Conservation (phyloP, 92 coral and sea anemone genomes). For the Muricea muricata region DNA sequence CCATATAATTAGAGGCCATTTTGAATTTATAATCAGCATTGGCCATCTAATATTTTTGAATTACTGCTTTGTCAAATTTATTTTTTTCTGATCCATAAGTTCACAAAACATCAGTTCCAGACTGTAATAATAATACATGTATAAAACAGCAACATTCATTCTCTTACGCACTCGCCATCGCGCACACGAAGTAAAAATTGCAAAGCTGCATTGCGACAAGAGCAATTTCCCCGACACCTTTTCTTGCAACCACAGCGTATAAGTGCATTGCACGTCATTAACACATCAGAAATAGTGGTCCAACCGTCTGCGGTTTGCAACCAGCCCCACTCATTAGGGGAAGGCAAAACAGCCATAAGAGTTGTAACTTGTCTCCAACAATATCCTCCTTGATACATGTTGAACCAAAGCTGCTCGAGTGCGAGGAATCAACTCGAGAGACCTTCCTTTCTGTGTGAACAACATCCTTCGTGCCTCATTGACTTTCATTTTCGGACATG, state of each 20-base stretch:
- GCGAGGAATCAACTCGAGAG: conserved; percentile 48
- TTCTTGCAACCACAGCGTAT: conserved; percentile 16
- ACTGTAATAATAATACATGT: background rate
- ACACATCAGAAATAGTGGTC: no score
- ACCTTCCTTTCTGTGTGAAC: conserved; percentile 45
- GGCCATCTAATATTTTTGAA: background rate
- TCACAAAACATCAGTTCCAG: background rate
- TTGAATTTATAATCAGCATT: conserved; percentile 23
- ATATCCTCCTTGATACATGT: conserved; percentile 37
- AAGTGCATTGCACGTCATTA: conserved; percentile 11
- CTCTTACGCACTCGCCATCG: conserved; percentile 28
- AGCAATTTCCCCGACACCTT: conserved; percentile 20
- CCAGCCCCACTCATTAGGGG: conserved; percentile 30
- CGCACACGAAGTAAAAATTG: conserved; percentile 6
- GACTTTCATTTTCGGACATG: conserved; percentile 28
- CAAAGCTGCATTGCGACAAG: conserved; percentile 41
- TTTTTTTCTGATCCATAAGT: background rate
- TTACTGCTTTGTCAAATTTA: background rate
- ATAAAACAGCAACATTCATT: background rate
- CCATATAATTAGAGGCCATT: conserved; percentile 1
- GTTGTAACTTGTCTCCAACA: conserved; percentile 51
- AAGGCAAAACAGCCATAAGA: conserved; percentile 37
- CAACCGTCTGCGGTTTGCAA: conserved; percentile 34
- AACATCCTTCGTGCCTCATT: conserved; percentile 49
- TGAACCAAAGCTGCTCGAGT: conserved; percentile 51